Evolutionary conservation across 2,797 vertebrate species (phyloP).

Genomic region (Typhlichthys eigenmanni): DNA sequence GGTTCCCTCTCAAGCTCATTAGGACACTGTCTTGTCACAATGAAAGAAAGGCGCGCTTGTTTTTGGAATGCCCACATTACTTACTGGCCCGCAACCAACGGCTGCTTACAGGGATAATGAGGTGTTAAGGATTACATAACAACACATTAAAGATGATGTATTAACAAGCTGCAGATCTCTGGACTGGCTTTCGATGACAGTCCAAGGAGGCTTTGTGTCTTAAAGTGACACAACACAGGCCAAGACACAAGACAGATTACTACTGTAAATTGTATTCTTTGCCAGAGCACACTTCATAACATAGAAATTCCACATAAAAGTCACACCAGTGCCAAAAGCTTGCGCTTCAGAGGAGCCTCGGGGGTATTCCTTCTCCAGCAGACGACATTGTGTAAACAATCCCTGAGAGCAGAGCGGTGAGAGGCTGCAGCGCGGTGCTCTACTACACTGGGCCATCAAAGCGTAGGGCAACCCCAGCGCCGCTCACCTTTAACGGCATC

Average conservation of each 20-base stretch:
- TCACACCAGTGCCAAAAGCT: background rate
- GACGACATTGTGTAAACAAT: conserved; percentile 1
- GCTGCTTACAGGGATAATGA: conserved; percentile 3
- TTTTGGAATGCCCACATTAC: background rate
- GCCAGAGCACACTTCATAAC: conserved; percentile 16
- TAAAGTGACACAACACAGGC: conserved; percentile 6
- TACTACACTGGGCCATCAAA: too few relatives aligned
- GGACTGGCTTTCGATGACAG: background rate
- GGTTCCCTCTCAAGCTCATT: background rate
- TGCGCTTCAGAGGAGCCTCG: background rate
- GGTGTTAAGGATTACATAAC: background rate
- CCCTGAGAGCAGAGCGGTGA: conserved; percentile 13
- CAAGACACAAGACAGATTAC: conserved; percentile 8
- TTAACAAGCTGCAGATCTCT: conserved; percentile 3
- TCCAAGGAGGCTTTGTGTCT: background rate
- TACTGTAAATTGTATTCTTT: conserved; percentile 6
- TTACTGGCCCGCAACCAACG: background rate
- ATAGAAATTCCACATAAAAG: background rate
- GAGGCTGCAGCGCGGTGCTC: background rate
- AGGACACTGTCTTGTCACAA: background rate
- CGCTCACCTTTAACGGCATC: conserved; percentile 87
- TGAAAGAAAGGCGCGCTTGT: background rate
- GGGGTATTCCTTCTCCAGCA: conserved; percentile 21
- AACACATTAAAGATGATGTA: background rate
- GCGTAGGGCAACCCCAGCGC: background rate